phyloP scores from a whole-genome alignment of 2,797 vertebrate species.

The Falco biarmicus region DNA sequence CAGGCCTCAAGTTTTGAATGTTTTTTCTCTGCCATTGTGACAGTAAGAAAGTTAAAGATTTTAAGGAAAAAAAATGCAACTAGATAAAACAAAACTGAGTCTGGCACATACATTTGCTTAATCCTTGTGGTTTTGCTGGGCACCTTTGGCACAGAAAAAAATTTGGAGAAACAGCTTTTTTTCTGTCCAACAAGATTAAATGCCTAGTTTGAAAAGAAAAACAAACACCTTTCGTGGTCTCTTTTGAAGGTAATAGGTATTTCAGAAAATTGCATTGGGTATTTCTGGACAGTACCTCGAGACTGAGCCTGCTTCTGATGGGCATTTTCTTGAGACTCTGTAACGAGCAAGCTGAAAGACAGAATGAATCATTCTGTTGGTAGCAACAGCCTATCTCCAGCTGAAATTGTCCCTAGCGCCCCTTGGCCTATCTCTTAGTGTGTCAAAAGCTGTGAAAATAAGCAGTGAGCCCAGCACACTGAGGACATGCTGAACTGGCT shows the following conservation, averaged over 20 bases:
- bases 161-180: not conserved
- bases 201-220: not conserved
- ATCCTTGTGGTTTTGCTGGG: not conserved
- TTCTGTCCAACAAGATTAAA: not conserved
- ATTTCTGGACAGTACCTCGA: not conserved
- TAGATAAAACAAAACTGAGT: not conserved
- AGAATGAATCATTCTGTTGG: not conserved
- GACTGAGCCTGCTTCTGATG: not conserved
- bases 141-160: not conserved
- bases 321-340: not conserved
- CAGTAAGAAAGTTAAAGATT: not conserved
- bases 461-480: not conserved
- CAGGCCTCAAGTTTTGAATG: not conserved
- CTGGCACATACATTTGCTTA: not conserved
- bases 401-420: not conserved
- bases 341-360: not conserved
- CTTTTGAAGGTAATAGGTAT: not conserved
- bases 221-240: not conserved
- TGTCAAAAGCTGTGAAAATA: constrained; percentile 9
- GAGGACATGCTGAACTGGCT: not conserved
- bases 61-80: not conserved
- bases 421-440: not conserved
- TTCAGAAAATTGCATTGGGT: not conserved
- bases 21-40: not conserved
- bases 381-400: not conserved